Evolutionary conservation across 1,140 invertebrate genomes (phyloP), one percentile per base, ranked within the genome.

Genomic region (Melipona quadrifasciata): DNA sequence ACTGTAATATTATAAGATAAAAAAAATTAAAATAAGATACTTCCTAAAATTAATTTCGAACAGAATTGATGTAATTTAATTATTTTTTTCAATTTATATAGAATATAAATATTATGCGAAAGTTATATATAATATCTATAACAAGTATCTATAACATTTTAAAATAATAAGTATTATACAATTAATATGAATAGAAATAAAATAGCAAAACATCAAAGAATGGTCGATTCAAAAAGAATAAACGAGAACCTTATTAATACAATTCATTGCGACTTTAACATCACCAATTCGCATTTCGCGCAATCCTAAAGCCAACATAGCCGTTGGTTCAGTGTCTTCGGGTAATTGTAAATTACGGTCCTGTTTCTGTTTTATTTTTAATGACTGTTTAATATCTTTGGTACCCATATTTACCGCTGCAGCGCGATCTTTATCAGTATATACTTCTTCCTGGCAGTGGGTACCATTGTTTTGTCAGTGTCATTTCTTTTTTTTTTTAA

Each of bases 401-500:
- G 95, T 96, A 0, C 97, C 97, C 95, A 98, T 96, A 88, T 97
- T 97, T 11, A 98, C 98, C 2, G 98, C 98, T 0, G 98, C 98
- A 0, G 98, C 98, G 17, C 98, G 94, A 92, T 98, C 98, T 91
- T 98, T 98, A 92, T 98, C 98, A 17, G 97, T 98, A 91, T 98
- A 98, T 21, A 97, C 93, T 91, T 98, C 98, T 82, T 97, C 97
- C 87, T 97, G 93, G 0, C 93, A 92, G 19, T 91, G 87, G 11
- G 79, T 86, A 0, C 92, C 89, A 71, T 91, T 96, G 73, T 91
- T 93, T 47, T 90, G 90, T 11, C 92, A 87, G 39, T 92, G 90
- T 86, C 93, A 90, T 82, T 92, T 94, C n/a, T 95, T 95, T 31
- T 95, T 95, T 47, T 96, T 95, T 85, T 95, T 93, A 51, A 95